These are phyloP conservation scores for Pluvianellus socialis DNA, from an alignment of 2,113 vertebrate species.

Conservation along the genomic window DNA sequence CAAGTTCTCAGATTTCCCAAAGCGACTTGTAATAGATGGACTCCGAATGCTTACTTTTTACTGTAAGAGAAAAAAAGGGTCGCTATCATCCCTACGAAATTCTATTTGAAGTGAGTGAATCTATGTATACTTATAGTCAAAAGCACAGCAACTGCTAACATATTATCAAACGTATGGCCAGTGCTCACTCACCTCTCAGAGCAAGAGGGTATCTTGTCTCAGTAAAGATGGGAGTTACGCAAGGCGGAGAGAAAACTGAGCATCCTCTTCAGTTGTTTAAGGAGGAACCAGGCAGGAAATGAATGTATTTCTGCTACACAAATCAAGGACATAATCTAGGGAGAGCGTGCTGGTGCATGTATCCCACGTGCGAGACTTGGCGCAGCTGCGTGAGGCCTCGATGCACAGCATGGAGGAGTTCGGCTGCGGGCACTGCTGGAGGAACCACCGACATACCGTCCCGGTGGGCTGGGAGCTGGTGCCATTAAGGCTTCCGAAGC, in stretches of 20 bases:
- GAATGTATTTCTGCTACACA: not conserved
- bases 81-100: not conserved
- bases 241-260: not conserved
- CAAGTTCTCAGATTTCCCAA: not conserved
- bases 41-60: not conserved
- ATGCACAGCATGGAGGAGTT: rapidly evolving
- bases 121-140: not conserved
- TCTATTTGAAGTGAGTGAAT: not conserved
- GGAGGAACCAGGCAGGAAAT: not conserved
- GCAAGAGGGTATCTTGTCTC: not conserved
- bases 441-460: not conserved
- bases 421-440: rapidly evolving
- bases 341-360: rapidly evolving
- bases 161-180: not conserved
- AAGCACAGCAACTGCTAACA: not conserved
- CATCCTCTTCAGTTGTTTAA: not conserved
- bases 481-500: rapidly evolving
- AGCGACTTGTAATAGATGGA: not conserved
- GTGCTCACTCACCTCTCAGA: not conserved
- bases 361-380: rapidly evolving
- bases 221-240: not conserved
- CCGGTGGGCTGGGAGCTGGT: rapidly evolving
- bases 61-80: not conserved
- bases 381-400: rapidly evolving
- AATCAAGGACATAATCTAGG: not conserved